phyloP scores from a whole-genome alignment of 2,113 vertebrate genomes.

The Trogon melanurus region DNA sequence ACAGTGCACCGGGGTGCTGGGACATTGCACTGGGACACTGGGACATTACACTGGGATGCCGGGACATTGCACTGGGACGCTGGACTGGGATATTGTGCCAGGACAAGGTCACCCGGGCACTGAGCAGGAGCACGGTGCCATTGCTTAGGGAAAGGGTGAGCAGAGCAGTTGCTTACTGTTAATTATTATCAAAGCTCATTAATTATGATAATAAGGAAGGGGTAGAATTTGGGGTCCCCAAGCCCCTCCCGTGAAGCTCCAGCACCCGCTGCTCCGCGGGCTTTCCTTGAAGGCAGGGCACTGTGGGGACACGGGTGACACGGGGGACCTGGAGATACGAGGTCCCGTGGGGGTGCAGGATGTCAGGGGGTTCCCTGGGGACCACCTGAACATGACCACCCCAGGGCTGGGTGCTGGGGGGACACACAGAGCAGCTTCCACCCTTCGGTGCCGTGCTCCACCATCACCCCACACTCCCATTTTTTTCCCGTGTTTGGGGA shows the following conservation, averaged over 20 bases:
- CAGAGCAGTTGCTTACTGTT: background rate
- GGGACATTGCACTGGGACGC: too few relatives aligned
- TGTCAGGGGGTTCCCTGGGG: background rate
- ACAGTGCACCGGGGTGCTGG: background rate
- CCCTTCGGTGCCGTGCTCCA: background rate
- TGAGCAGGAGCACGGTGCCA: background rate
- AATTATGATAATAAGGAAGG: background rate
- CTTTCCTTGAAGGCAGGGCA: background rate
- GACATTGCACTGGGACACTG: background rate
- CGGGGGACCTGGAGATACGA: background rate
- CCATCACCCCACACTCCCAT: fast-evolving
- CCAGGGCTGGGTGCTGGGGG: background rate
- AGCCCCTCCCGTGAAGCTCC: background rate
- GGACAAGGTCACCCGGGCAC: fast-evolving
- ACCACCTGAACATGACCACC: too few relatives aligned
- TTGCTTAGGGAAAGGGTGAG: background rate
- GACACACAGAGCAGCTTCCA: background rate
- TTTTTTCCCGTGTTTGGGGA: fast-evolving
- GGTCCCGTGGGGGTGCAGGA: background rate
- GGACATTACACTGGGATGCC: too few relatives aligned
- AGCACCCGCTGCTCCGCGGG: background rate
- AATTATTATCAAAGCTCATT: background rate
- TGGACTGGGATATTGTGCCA: background rate
- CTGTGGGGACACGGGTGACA: background rate
- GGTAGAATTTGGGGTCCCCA: background rate